These are phyloP conservation scores for Cetonia aurata DNA, from an alignment of 2,888 invertebrate genomes.

Conservation along the genomic window DNA sequence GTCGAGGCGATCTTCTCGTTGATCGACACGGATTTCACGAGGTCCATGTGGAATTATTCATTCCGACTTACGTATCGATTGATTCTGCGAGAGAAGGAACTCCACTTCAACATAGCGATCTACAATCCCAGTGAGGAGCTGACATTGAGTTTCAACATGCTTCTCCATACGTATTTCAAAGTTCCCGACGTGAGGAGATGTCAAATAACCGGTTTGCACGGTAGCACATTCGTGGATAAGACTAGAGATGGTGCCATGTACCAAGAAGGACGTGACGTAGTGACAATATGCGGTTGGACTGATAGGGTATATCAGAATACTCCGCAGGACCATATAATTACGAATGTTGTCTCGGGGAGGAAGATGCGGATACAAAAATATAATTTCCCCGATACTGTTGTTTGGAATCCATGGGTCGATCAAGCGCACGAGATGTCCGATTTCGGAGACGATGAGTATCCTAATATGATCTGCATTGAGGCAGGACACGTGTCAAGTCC, in stretches of 20 bases:
- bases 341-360: constrained; percentile 90
- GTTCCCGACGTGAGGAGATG: constrained; percentile 93
- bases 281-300: no score
- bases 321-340: constrained; percentile 92
- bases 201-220: constrained; percentile 93
- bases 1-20: constrained; percentile 93
- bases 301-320: constrained; percentile 95
- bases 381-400: constrained; percentile 95
- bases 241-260: constrained; percentile 86
- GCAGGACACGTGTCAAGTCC: constrained; percentile 91
- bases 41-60: constrained; percentile 94
- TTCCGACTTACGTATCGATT: constrained; percentile 94
- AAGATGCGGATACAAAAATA: constrained; percentile 95
- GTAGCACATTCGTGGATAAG: constrained; percentile 80
- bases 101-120: constrained; percentile 93
- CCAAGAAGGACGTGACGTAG: no score
- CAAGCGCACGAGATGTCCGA: constrained; percentile 93
- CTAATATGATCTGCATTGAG: constrained; percentile 97
- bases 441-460: constrained; percentile 97
- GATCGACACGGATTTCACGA: constrained; percentile 92
- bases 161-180: constrained; percentile 96
- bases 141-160: constrained; percentile 91
- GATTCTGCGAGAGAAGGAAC: constrained; percentile 89
- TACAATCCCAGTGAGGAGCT: constrained; percentile 94
- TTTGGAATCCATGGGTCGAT: constrained; percentile 98